Percentiles rank a stretch among this genome's conserved stretches.
Evolutionary conservation across 2,113 vertebrate genomes (phyloP).

Genomic region (Apaloderma vittatum): DNA sequence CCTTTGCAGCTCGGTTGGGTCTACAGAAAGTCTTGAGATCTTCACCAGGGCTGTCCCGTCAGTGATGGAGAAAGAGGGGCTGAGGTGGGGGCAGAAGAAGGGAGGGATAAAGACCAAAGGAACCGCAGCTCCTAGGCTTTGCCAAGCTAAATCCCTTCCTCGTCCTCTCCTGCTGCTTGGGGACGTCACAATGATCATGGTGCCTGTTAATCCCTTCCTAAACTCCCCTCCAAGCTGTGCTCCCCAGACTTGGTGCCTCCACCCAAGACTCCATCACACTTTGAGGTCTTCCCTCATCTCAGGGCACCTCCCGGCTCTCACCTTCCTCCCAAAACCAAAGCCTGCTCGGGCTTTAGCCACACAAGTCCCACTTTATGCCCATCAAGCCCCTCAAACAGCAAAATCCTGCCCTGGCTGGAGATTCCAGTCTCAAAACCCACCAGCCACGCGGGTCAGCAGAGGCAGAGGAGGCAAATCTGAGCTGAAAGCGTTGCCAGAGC

Average conservation of each 20-base stretch:
- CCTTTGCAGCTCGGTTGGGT: fast-evolving
- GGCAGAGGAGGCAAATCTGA: background rate
- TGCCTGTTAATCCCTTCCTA: background rate
- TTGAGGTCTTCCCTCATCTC: fast-evolving
- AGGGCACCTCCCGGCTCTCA: background rate
- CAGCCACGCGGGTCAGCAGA: background rate
- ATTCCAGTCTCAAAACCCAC: background rate
- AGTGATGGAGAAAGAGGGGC: fast-evolving
- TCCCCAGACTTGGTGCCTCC: fast-evolving
- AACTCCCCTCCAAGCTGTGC: background rate
- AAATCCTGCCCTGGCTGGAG: background rate
- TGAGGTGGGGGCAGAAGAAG: background rate
- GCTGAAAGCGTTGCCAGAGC: background rate
- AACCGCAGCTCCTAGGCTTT: background rate
- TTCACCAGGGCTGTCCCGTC: background rate
- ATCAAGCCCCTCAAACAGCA: fast-evolving
- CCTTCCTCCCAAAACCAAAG: background rate
- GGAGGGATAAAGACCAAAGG: background rate
- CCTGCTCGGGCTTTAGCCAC: background rate
- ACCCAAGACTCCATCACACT: fast-evolving
- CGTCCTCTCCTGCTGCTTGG: background rate
- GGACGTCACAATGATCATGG: fast-evolving
- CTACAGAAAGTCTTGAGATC: background rate
- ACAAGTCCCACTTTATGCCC: background rate
- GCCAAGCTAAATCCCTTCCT: background rate